Percentiles rank a stretch among this genome's conserved stretches.
phyloP scores from a whole-genome alignment of 64 coral and sea anemone species.

The Montipora foliosa region DNA sequence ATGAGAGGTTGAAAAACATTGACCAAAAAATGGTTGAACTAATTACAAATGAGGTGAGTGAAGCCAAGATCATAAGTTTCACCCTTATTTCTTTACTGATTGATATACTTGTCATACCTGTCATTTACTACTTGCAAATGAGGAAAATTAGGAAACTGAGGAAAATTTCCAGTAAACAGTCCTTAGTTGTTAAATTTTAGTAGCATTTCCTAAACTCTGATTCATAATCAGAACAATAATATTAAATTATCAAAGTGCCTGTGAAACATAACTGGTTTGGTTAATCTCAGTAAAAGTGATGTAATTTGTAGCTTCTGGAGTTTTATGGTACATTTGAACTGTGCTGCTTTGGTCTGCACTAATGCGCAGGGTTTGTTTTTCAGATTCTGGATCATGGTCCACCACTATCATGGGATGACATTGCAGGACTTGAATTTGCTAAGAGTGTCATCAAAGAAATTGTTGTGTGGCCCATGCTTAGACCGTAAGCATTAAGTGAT shows the following conservation, averaged over 20 bases:
- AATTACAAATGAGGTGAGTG: constrained; percentile 91
- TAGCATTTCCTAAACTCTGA: too few species aligned
- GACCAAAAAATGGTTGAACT: constrained; percentile 98
- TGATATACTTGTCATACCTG: too few species aligned
- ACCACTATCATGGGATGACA: constrained; percentile 89
- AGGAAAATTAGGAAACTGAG: too few species aligned
- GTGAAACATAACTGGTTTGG: too few species aligned
- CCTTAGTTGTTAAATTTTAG: too few species aligned
- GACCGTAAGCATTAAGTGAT: constrained; percentile 75
- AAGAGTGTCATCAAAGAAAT: constrained; percentile 99
- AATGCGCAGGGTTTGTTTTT: background rate
- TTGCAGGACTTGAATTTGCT: constrained; percentile 97
- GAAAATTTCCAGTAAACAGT: too few species aligned
- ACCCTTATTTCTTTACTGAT: too few species aligned
- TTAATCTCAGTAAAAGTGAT: too few species aligned
- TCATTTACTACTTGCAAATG: too few species aligned
- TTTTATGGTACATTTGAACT: background rate
- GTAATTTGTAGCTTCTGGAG: too few species aligned
- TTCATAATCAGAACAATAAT: too few species aligned
- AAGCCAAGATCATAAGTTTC: background rate
- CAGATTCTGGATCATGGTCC: constrained; percentile 99
- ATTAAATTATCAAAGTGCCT: too few species aligned
- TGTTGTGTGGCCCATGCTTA: constrained; percentile 99
- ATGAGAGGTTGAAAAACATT: constrained; percentile 93
- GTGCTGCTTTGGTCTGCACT: background rate